Conservation (phyloP, 2,888 invertebrate species). For the Eristalis tenax region DNA sequence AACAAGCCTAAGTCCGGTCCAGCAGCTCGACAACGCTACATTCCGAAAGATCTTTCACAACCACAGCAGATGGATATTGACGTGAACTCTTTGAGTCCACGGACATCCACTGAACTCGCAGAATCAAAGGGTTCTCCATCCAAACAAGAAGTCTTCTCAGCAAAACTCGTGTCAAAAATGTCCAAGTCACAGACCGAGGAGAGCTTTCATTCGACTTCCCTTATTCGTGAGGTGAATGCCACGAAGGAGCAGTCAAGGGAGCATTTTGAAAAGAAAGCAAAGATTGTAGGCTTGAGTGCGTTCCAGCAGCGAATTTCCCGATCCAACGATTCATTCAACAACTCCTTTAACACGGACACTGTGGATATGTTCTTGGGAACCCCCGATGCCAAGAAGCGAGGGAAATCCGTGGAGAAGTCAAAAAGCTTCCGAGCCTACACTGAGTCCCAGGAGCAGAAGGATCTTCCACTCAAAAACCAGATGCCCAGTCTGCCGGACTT, state of each 20-base stretch:
- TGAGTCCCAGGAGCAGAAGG: conserved; percentile 76
- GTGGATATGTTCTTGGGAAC: conserved; percentile 77
- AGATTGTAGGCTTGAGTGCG: conserved; percentile 82
- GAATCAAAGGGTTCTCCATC: conserved; percentile 11
- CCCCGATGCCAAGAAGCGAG: conserved; percentile 77
- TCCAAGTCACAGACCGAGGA: conserved; percentile 76
- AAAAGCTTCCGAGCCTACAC: conserved; percentile 87
- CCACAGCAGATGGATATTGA: conserved; percentile 59
- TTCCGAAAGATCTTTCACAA: conserved; percentile 82
- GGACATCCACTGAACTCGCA: conserved; percentile 7
- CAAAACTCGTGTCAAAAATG: conserved; percentile 68
- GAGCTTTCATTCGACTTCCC: conserved; percentile 78
- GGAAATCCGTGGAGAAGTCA: conserved; percentile 86
- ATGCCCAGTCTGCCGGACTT: conserved; percentile 80
- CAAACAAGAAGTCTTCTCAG: conserved; percentile 20
- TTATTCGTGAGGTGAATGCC: conserved; percentile 76
- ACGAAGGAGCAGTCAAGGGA: conserved; percentile 57
- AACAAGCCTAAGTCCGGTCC: conserved; percentile 82
- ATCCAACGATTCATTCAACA: conserved; percentile 79
- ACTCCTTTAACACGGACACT: conserved; percentile 76
- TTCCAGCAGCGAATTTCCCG: conserved; percentile 83
- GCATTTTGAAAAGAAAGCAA: conserved; percentile 80
- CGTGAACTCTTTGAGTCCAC: conserved; percentile 26
- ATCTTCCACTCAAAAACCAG: conserved; percentile 72
- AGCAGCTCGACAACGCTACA: conserved; percentile 83